Evolutionary conservation across 2,797 vertebrate genomes (phyloP).

Genomic region (Enteromius viviparus): DNA sequence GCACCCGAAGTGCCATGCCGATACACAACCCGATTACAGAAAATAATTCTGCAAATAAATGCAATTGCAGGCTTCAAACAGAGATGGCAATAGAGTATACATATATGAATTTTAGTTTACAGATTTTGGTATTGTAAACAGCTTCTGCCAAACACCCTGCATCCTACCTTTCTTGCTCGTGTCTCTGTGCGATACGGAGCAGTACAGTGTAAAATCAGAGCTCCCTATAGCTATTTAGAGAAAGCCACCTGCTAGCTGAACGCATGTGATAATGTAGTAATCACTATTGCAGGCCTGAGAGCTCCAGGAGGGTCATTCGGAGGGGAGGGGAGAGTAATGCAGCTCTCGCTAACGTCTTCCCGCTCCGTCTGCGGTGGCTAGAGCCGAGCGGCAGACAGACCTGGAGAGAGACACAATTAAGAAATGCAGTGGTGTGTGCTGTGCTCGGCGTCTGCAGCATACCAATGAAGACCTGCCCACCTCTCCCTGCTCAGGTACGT

Average conservation of each 20-base stretch:
- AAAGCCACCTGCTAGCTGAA: constrained; percentile 16
- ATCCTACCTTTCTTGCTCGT: background rate
- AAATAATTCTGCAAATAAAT: too few relatives aligned
- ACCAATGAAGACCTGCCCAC: constrained; percentile 51
- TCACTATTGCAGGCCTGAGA: constrained; percentile 7
- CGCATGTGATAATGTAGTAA: constrained; percentile 27
- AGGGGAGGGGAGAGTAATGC: background rate
- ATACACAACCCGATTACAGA: too few relatives aligned
- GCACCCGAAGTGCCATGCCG: too few relatives aligned
- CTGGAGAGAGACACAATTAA: constrained; percentile 61
- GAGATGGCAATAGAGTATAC: too few relatives aligned
- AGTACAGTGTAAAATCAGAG: background rate
- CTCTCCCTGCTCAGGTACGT: constrained; percentile 38
- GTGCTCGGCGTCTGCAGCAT: constrained; percentile 45
- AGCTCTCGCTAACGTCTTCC: background rate
- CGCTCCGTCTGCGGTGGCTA: constrained; percentile 2
- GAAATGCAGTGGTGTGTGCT: constrained; percentile 56
- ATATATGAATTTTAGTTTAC: background rate
- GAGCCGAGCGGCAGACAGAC: constrained; percentile 30
- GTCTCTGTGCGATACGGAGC: background rate
- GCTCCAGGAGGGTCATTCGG: constrained; percentile 28
- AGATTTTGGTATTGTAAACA: background rate
- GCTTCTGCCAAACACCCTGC: background rate
- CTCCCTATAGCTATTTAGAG: constrained; percentile 6
- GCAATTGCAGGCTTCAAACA: too few relatives aligned